These are phyloP conservation scores for Eciton burchellii DNA, from an alignment of 1,140 invertebrate genomes.

Conservation along the genomic window DNA sequence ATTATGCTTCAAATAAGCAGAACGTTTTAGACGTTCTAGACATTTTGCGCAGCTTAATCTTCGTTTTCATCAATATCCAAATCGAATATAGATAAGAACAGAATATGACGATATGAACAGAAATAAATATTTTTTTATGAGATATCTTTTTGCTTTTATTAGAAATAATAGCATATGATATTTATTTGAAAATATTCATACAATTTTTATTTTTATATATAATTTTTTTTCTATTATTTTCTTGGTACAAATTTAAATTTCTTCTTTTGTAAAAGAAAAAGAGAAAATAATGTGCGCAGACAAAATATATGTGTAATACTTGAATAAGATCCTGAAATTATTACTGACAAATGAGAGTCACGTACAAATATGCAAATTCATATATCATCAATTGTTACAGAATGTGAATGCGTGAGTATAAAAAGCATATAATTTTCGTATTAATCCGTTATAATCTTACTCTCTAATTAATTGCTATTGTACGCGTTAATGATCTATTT, in stretches of 20 bases:
- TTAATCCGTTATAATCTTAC: slow-evolving; percentile 18
- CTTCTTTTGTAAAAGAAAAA: too few relatives aligned
- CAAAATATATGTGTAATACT: too few relatives aligned
- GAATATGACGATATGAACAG: too few relatives aligned
- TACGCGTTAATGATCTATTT: slow-evolving; percentile 5
- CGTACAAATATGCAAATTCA: background rate
- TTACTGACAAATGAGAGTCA: background rate
- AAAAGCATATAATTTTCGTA: slow-evolving; percentile 27
- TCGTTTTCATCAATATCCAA: slow-evolving; percentile 13
- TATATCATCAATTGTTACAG: slow-evolving; percentile 10
- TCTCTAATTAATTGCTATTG: slow-evolving; percentile 34
- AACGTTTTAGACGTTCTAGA: background rate
- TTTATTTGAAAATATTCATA: slow-evolving; percentile 16
- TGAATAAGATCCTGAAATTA: slow-evolving; percentile 31
- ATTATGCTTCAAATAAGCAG: slow-evolving; percentile 14
- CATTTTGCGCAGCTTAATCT: slow-evolving; percentile 30
- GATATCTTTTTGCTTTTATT: too few relatives aligned
- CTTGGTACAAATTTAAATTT: too few relatives aligned
- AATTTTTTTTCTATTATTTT: too few relatives aligned
- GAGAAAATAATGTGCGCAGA: too few relatives aligned
- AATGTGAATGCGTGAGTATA: background rate
- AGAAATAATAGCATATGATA: background rate
- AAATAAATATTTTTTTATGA: too few relatives aligned
- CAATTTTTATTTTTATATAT: too few relatives aligned
- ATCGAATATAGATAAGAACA: slow-evolving; percentile 30